Conservation (phyloP, 2,113 vertebrate genomes). For the Clarias macrocephalus region DNA sequence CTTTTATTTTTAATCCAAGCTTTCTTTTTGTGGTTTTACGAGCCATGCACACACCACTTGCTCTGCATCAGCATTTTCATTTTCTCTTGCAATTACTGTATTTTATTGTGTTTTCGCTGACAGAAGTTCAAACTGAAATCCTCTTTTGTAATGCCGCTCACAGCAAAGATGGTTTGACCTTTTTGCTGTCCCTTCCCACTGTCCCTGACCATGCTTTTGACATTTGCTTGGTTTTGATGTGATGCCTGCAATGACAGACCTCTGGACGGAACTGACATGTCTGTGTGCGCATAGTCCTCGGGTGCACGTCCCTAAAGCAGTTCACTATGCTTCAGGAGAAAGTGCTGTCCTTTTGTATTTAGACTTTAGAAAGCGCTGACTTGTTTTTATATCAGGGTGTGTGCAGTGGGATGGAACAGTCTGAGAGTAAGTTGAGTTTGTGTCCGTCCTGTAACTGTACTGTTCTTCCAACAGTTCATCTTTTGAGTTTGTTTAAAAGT, state of each 20-base stretch:
- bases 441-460: constrained; percentile 13
- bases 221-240: constrained; percentile 39
- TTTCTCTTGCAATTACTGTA: constrained; percentile 22
- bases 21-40: constrained; percentile 41
- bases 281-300: neutral
- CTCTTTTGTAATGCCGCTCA: constrained; percentile 1
- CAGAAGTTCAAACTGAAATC: neutral
- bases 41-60: neutral
- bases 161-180: constrained; percentile 21
- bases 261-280: constrained; percentile 5
- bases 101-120: neutral
- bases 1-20: constrained; percentile 42
- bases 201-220: constrained; percentile 30
- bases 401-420: neutral
- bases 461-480: constrained; percentile 20
- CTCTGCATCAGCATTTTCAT: constrained; percentile 40
- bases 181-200: constrained; percentile 2
- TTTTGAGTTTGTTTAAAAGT: constrained; percentile 30
- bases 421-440: neutral
- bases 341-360: constrained; percentile 62
- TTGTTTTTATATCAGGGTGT: constrained; percentile 14
- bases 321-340: constrained; percentile 55
- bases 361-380: constrained; percentile 68
- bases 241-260: constrained; percentile 9
- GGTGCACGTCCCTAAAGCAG: constrained; percentile 55